Evolutionary conservation across 2,113 vertebrate species (phyloP), one percentile per base, ranked within the genome.

Genomic region (Eleginops maclovinus): DNA sequence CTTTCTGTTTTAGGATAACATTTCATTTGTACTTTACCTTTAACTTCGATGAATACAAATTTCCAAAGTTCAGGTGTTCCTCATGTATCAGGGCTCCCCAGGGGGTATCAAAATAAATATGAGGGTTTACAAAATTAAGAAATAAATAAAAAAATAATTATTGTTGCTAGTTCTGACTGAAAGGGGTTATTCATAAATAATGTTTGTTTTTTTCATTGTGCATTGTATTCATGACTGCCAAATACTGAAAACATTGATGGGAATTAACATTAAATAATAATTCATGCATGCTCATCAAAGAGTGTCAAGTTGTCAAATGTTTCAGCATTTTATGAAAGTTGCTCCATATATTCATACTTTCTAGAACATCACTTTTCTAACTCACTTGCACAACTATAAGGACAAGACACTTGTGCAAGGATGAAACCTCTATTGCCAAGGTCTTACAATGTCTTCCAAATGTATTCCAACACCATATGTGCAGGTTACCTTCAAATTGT

Each of bases 21-120:
- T 36, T 59, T 51, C 3, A 72, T 63, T 72, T 62, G 63, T 31
- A 16, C 28, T 66, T 67, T 46, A 60, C 15, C 46, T 19, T 61
- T 61, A 15, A 22, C 36, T 22, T 61, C 12, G 13, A 51, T 5
- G 6, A 65, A 44, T 17, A 59, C 51, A 44, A 22, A 64, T n/a
- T 71, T 13, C 17, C 22, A 47, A 0, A 50, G 64, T n/a, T 44
- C 2, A 68, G 16, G 46, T 10, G 22, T 14, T 55, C 50, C 22
- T 9, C 7, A 4, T 2, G 17, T 13, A 46, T 56, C 14, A 4
- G 9, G n/a, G 8, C 51, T 59, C n/a, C 44, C 40, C 4, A 28
- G 4, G 40, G 16, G 28, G 44, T 26, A 21, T 41, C 3, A 2
- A 12, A 3, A 41, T 53, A n/a, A 65, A 59, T 24, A 60, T 31